Evolutionary conservation across 2,888 invertebrate species (phyloP).

Genomic region (Arrhopalites spinosus): DNA sequence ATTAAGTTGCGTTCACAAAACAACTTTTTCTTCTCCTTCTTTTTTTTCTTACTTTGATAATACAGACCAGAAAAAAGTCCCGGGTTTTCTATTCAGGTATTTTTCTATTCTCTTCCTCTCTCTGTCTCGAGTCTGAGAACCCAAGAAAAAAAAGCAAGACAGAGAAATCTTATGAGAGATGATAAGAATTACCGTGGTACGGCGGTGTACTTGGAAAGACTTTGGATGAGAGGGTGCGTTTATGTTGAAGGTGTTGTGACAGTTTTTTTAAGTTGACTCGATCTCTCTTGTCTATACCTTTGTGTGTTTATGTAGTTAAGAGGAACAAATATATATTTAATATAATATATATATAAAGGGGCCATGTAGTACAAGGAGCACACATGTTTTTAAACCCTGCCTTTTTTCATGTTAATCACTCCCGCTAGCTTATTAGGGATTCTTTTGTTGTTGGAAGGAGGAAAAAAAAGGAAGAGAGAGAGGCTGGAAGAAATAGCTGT

Average conservation of each 20-base stretch:
- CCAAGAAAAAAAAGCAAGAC: too few species aligned
- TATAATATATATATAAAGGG: background rate
- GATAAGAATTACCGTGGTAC: too few species aligned
- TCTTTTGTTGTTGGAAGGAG: background rate
- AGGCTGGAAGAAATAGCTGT: conserved; percentile 20
- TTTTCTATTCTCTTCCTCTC: too few species aligned
- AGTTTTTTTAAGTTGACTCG: too few species aligned
- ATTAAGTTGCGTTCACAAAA: conserved; percentile 29
- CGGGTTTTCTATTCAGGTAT: conserved; percentile 2
- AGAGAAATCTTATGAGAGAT: too few species aligned
- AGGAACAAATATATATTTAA: background rate
- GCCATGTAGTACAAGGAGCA: background rate
- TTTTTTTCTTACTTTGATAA: background rate
- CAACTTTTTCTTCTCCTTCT: conserved; percentile 8
- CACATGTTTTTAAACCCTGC: conserved; percentile 5
- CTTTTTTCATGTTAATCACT: conserved; percentile 16
- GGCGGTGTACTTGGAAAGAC: too few species aligned
- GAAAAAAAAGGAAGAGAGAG: background rate
- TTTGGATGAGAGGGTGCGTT: too few species aligned
- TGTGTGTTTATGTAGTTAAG: too few species aligned
- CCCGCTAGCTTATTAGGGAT: conserved; percentile 18
- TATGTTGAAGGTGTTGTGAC: too few species aligned
- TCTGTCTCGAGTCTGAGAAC: too few species aligned
- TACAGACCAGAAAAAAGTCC: background rate
- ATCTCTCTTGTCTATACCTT: too few species aligned